These are phyloP conservation scores for Australoheros scitulus DNA, from an alignment of 2,113 vertebrate genomes.

Conservation along the genomic window DNA sequence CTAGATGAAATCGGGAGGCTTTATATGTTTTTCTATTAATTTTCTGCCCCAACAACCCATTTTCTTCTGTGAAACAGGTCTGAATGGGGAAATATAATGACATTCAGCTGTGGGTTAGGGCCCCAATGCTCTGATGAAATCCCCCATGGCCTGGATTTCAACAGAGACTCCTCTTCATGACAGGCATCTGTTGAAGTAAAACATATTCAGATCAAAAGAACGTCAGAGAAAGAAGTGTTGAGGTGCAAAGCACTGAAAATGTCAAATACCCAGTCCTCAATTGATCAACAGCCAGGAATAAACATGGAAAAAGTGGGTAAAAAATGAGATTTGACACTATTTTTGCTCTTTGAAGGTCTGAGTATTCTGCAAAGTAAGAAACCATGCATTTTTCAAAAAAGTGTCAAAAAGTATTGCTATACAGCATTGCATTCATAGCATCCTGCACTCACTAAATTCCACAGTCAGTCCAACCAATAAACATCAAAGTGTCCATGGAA, in stretches of 20 bases:
- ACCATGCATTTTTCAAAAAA: background rate
- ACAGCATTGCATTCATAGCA: background rate
- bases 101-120: constrained; percentile 23
- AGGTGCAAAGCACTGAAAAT: background rate
- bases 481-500: background rate
- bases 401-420: background rate
- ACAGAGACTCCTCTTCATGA: background rate
- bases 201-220: constrained; percentile 33
- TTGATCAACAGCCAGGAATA: background rate
- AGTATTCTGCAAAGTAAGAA: background rate
- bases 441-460: background rate
- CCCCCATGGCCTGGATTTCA: constrained; percentile 4
- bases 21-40: constrained; percentile 8
- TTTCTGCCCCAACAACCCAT: constrained; percentile 18
- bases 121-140: constrained; percentile 41
- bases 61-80: constrained; percentile 17
- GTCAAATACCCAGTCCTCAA: background rate
- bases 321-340: background rate
- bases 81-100: constrained; percentile 10
- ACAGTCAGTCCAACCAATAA: background rate
- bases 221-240: background rate
- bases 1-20: background rate
- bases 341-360: constrained; percentile 2
- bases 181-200: constrained; percentile 26
- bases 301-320: background rate